Percentiles rank a stretch among this genome's conserved stretches.
These are phyloP conservation scores for Lasioglossum marginatum DNA, from an alignment of 2,888 invertebrate genomes.

Conservation along the genomic window DNA sequence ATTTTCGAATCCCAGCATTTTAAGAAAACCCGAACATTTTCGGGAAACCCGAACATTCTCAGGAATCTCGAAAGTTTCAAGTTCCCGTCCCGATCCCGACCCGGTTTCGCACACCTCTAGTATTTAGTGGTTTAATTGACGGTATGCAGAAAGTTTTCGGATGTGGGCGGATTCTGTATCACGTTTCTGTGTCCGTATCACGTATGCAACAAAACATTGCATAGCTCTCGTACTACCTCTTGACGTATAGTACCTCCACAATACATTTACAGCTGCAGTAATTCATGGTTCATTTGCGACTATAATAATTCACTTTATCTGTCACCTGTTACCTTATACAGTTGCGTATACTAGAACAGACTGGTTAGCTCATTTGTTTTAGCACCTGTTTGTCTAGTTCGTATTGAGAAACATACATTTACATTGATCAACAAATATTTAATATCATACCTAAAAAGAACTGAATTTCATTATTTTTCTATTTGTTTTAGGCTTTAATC, in stretches of 20 bases:
- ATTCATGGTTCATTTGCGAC: background rate
- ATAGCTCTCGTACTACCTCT: background rate
- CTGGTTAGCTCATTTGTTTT: slow-evolving; percentile 2
- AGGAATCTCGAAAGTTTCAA: too few species aligned
- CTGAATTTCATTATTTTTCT: background rate
- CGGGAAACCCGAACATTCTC: too few species aligned
- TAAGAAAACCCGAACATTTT: too few species aligned
- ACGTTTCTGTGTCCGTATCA: too few species aligned
- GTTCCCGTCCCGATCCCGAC: too few species aligned
- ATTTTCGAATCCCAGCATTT: too few species aligned
- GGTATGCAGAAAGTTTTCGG: too few species aligned
- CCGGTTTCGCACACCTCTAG: too few species aligned
- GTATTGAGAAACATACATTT: background rate
- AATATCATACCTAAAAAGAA: background rate
- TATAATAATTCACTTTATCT: slow-evolving; percentile 5
- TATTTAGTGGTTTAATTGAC: too few species aligned
- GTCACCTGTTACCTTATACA: background rate
- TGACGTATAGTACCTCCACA: background rate
- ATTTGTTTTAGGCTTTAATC: too few species aligned
- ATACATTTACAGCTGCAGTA: background rate
- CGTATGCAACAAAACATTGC: background rate
- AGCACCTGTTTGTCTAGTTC: background rate
- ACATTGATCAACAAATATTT: background rate
- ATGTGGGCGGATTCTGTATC: too few species aligned
- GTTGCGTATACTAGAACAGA: background rate